phyloP scores from a whole-genome alignment of 2,888 invertebrate species.

The Argynnis bischoffii region DNA sequence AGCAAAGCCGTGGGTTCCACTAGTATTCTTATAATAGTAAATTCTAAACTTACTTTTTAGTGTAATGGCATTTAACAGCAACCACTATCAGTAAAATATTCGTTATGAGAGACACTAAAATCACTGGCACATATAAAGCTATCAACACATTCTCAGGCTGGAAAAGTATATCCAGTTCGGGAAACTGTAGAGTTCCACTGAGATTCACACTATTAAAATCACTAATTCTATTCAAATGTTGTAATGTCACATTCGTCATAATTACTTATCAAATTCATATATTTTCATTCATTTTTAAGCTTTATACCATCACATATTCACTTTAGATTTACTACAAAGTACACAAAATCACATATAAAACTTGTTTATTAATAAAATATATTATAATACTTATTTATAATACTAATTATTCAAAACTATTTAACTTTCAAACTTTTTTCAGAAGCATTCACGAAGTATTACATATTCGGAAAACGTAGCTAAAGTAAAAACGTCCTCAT shows the following conservation, averaged over 20 bases:
- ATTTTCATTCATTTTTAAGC: neutral
- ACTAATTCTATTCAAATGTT: conserved; percentile 20
- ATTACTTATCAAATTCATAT: neutral
- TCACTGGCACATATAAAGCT: conserved; percentile 84
- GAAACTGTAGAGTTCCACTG: conserved; percentile 54
- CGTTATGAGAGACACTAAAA: conserved; percentile 83
- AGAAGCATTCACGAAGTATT: neutral
- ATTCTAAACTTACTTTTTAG: conserved; percentile 83
- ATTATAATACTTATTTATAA: neutral
- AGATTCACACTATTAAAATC: conserved; percentile 42
- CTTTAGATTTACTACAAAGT: no score
- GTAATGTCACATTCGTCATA: conserved; percentile 17
- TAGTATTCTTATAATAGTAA: no score
- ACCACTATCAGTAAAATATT: conserved; percentile 86
- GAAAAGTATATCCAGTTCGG: conserved; percentile 68
- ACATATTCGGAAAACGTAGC: conserved; percentile 8
- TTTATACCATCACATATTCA: neutral
- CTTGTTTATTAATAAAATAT: neutral
- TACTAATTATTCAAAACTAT: neutral
- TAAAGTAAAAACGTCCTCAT: neutral
- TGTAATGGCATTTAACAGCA: conserved; percentile 86
- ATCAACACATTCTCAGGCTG: conserved; percentile 80
- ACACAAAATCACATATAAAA: no score
- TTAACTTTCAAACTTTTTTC: neutral
- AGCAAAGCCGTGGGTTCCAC: no score